Base-by-base conservation (phyloP, 2,113 vertebrate species). In the Hyla sarda region DNA sequence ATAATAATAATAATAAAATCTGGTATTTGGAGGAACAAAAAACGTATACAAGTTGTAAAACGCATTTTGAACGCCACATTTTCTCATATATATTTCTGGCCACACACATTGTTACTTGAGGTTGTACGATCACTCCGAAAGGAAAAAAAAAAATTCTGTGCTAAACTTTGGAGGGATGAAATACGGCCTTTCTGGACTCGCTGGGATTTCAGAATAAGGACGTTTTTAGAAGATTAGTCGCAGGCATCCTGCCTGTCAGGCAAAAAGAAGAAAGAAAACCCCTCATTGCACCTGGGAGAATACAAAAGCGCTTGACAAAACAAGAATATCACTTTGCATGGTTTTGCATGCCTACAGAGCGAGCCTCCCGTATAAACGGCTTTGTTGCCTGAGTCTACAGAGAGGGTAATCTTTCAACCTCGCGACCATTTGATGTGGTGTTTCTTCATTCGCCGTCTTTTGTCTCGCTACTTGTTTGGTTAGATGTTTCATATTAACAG, bases 401-500 rank as follows among this genome's bases (percentile, higher is more conserved):
- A 86, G 54, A 41, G 84, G 90, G 23, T 25, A 82, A 89, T 87
- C 89, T 90, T 89, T 90, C 85, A 90, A 84, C 87, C 88, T 75
- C 30, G 89, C 87, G 85, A 89, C 37, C 45, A 87, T 82, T 84
- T 50, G 60, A 76, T 34, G 54, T 74, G 83, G 56, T 78, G 74
- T 41, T 72, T 86, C n/a, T 62, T 17, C 83, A 56, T 87, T 69
- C 74, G 25, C 50, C 78, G 69, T 86, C 74, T 90, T 87, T 88
- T 88, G 28, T 86, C 85, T 86, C 62, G 45, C 85, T 88, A 88
- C 85, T 83, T 83, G 77, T 87, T 83, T 87, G 69, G 58, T 79
- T 74, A 85, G 88, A 84, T 82, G 74, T 90, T 88, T 89, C 60
- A 85, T 91, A 89, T 37, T 84, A 89, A 90, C 91, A 90, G 88